Conservation (phyloP, 1,140 invertebrate genomes). For the Antheraea pernyi region DNA sequence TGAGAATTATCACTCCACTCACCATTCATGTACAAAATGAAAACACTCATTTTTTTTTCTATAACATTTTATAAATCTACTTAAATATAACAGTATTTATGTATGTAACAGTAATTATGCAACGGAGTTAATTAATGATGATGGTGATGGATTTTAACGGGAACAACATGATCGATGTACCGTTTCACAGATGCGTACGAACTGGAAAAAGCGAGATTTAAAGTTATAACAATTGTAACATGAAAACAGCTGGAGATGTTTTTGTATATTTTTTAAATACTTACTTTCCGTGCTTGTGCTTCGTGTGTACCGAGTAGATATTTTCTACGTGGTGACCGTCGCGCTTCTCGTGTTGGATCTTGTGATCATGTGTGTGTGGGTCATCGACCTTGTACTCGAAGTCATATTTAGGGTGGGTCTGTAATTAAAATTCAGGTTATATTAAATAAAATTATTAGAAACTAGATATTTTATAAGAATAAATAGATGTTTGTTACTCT, state of each 20-base stretch:
- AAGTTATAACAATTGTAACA: neutral
- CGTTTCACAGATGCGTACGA: conserved; percentile 9
- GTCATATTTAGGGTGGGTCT: conserved; percentile 54
- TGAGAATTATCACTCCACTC: too few species aligned
- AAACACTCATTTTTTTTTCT: neutral
- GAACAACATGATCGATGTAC: conserved; percentile 23
- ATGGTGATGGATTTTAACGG: conserved; percentile 19
- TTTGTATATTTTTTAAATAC: neutral
- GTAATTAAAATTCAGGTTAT: neutral
- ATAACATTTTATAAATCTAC: conserved; percentile 1
- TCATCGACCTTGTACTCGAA: conserved; percentile 73
- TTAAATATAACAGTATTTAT: conserved; percentile 1
- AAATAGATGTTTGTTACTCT: too few species aligned
- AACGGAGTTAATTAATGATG: conserved; percentile 13
- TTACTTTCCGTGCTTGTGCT: neutral
- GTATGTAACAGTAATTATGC: neutral
- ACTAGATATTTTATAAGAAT: too few species aligned
- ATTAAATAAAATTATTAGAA: neutral
- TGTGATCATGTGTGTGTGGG: conserved; percentile 48
- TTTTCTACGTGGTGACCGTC: conserved; percentile 62
- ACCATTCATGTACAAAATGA: neutral
- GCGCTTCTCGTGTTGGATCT: conserved; percentile 47
- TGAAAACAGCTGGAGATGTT: neutral
- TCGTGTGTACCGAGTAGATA: conserved; percentile 6
- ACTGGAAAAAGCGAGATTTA: neutral